Conservation (phyloP, 2,888 invertebrate species). For the Cordilura impudica region DNA sequence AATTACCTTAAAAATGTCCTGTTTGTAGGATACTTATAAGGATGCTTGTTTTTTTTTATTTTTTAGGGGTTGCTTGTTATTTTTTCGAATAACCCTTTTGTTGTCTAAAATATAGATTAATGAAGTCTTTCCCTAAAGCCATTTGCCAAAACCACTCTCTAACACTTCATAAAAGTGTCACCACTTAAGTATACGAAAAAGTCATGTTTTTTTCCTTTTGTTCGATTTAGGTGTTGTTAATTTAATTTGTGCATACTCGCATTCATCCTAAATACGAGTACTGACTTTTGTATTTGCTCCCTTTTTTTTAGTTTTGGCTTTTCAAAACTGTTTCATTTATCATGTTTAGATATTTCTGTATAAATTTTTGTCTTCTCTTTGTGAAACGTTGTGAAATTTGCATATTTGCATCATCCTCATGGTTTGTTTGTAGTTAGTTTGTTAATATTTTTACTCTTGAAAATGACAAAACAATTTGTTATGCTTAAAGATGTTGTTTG, state of each 20-base stretch:
- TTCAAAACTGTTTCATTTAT: conserved; percentile 56
- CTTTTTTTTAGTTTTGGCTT: conserved; percentile 10
- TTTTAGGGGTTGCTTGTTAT: background rate
- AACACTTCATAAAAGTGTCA: conserved; percentile 58
- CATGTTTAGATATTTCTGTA: conserved; percentile 27
- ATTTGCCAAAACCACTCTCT: background rate
- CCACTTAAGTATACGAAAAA: conserved; percentile 36
- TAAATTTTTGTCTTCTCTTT: background rate
- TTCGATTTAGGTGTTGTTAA: conserved; percentile 52
- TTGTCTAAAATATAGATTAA: conserved; percentile 52
- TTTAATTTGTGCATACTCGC: conserved; percentile 59
- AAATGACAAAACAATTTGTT: conserved; percentile 67
- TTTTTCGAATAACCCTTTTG: conserved; percentile 22
- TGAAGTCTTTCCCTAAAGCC: conserved; percentile 30
- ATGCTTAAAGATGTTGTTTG: conserved; percentile 60
- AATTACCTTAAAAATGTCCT: conserved; percentile 46
- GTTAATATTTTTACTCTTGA: conserved; percentile 40
- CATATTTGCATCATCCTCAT: conserved; percentile 56
- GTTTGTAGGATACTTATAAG: background rate
- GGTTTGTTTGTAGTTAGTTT: conserved; percentile 11
- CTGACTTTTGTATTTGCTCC: conserved; percentile 11
- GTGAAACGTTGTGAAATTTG: conserved; percentile 53
- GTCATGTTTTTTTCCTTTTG: conserved; percentile 4
- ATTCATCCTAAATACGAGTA: conserved; percentile 12
- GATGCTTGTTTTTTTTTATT: too few species aligned